Conservation (phyloP, 2,113 vertebrate species). For the Capreolus pygargus region DNA sequence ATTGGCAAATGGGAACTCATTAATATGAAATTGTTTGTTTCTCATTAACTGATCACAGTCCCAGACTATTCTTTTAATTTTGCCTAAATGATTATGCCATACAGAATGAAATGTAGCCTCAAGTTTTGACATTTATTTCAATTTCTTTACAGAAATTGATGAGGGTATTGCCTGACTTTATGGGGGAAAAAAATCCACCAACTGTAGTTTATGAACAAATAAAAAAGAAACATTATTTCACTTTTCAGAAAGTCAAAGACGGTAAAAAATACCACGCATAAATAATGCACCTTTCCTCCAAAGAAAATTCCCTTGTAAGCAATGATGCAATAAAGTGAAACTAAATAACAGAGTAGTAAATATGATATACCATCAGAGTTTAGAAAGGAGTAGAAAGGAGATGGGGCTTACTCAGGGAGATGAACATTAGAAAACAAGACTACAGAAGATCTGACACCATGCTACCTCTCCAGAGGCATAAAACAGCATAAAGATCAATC, state of each 20-base stretch:
- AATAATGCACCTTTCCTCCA: background rate
- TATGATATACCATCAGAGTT: background rate
- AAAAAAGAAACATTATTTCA: slow-evolving; percentile 42
- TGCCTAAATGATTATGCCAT: slow-evolving; percentile 65
- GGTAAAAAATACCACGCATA: slow-evolving; percentile 32
- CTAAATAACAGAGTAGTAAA: background rate
- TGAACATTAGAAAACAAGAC: background rate
- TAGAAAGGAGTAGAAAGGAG: background rate
- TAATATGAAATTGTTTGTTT: slow-evolving; percentile 83
- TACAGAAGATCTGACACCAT: background rate
- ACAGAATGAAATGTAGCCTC: slow-evolving; percentile 46
- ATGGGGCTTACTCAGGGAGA: background rate
- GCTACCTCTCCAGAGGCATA: background rate
- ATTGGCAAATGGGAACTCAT: slow-evolving; percentile 84
- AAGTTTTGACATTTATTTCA: slow-evolving; percentile 61
- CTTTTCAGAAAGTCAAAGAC: slow-evolving; percentile 34
- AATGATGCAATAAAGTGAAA: slow-evolving; percentile 25
- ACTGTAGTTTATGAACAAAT: slow-evolving; percentile 12
- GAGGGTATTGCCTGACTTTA: background rate
- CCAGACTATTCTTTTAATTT: slow-evolving; percentile 73
- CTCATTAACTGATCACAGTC: slow-evolving; percentile 71
- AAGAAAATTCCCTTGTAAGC: slow-evolving; percentile 23
- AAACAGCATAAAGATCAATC: background rate
- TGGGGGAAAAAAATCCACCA: background rate
- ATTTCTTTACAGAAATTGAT: slow-evolving; percentile 47